Evolutionary conservation across 2,797 vertebrate genomes (phyloP), one percentile per base, ranked within the genome.

Genomic region (Enteromius radiatus): DNA sequence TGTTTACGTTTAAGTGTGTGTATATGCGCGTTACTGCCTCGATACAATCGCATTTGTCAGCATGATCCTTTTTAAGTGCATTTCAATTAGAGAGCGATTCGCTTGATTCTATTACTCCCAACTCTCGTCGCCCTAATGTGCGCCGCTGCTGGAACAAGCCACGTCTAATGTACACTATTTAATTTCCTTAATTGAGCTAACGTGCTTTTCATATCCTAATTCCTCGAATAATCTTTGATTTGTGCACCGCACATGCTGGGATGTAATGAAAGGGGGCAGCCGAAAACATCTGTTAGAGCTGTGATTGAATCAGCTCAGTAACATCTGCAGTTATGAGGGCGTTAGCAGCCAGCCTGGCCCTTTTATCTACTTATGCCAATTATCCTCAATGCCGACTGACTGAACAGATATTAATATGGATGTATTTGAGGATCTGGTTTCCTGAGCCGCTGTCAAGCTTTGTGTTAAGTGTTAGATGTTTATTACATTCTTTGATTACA

Each of bases 131-230:
- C 94, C 94, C 89, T 96, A 96, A 96, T 93, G 94, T 93, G 93
- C 90, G 86, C 92, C 92, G 92, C 95, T 91, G 91, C 93, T 94
- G 94, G 93, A 95, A 94, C 94, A 92, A 93, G 95, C 92, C 93
- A 93, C 92, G 90, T 95, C 94, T 96, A 97, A 96, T 96, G 95
- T 95, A 96, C 91, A 94, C 96, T 96, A 97, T 99, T 97, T 95
- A 95, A 98, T 99, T 98, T 97, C 93, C 95, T 96, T 98, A 97
- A 99, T 97, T 97, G 95, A 96, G 94, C 94, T 96, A 96, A 97
- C 94, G 88, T 94, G 94, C 94, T 97, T 97, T 97, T 97, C 95
- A 95, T 96, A 96, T 96, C 96, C 95, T 96, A 96, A 96, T 98
- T 98, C 96, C 94, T 93, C 81, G 92, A 96, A 96, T 96, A 96